phyloP scores from a whole-genome alignment of 92 coral and sea anemone species.

The Actinernus sp. region DNA sequence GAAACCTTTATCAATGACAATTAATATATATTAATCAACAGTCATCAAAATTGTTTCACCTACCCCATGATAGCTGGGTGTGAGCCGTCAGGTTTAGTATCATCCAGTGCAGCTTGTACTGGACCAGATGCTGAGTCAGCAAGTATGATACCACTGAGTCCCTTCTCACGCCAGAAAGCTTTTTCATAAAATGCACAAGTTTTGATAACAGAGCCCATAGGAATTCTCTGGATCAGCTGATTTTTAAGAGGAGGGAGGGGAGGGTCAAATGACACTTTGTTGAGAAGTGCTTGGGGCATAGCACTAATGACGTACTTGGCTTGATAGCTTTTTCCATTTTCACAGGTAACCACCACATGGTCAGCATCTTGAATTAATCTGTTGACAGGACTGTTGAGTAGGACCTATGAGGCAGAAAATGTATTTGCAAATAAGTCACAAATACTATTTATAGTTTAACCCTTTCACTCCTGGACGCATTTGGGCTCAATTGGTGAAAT shows the following conservation, averaged over 20 bases:
- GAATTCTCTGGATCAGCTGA: conserved; percentile 92
- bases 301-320: conserved; percentile 94
- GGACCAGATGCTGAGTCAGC: conserved; percentile 88
- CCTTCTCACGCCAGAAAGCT: conserved; percentile 91
- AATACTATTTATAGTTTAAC: too few species aligned
- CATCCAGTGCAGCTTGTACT: conserved; percentile 91
- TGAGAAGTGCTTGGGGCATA: conserved; percentile 95
- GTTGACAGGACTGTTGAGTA: conserved; percentile 84
- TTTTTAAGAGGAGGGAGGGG: conserved; percentile 95
- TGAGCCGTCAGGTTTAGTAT: conserved; percentile 96
- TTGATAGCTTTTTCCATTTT: conserved; percentile 83
- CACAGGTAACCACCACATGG: conserved; percentile 81
- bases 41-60: too few species aligned
- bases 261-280: conserved; percentile 86
- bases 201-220: conserved; percentile 98
- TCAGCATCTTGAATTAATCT: conserved; percentile 71
- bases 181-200: conserved; percentile 84
- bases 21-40: too few species aligned
- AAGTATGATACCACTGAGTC: conserved; percentile 78
- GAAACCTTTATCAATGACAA: too few species aligned
- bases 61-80: conserved; percentile 99
- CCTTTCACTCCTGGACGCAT: too few species aligned
- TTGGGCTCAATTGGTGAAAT: too few species aligned
- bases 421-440: too few species aligned
- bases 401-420: conserved; percentile 59